A percentile compares a stretch with the other conserved stretches of the same genome.
Conservation (phyloP, 2,888 invertebrate species). For the Protophormia terraenovae region DNA sequence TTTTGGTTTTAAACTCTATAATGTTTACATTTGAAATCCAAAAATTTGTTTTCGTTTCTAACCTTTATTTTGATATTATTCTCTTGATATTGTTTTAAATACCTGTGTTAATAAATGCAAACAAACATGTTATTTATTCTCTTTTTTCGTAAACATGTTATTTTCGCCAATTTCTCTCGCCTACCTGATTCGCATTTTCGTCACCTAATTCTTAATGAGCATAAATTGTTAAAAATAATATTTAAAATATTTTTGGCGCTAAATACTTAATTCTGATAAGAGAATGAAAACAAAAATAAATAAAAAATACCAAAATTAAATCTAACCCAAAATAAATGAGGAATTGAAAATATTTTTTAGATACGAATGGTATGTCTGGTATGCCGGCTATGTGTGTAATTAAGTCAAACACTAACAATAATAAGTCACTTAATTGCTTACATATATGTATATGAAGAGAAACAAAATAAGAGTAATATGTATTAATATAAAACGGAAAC, state of each 20-base stretch:
- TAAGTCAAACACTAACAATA: background rate
- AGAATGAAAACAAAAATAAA: conserved; percentile 15
- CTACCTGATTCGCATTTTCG: conserved; percentile 12
- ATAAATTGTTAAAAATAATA: background rate
- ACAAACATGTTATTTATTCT: conserved; percentile 2
- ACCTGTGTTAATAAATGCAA: background rate
- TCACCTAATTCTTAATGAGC: background rate
- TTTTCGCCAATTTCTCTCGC: background rate
- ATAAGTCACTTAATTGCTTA: background rate
- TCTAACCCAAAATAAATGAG: background rate
- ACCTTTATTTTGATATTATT: background rate
- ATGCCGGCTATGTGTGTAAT: background rate
- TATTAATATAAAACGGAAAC: background rate
- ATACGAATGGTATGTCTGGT: conserved; percentile 1
- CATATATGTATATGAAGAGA: background rate
- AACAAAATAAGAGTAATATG: background rate
- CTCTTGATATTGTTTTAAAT: background rate
- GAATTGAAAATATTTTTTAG: background rate
- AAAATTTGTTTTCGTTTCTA: background rate
- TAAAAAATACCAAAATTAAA: background rate
- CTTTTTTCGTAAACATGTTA: background rate
- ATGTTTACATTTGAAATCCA: background rate
- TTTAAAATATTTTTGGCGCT: background rate
- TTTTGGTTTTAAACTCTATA: too few species aligned
- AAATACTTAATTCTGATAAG: conserved; percentile 45